These are phyloP conservation scores for Sphinx pinastri DNA, from an alignment of 2,888 invertebrate species.

Conservation along the genomic window DNA sequence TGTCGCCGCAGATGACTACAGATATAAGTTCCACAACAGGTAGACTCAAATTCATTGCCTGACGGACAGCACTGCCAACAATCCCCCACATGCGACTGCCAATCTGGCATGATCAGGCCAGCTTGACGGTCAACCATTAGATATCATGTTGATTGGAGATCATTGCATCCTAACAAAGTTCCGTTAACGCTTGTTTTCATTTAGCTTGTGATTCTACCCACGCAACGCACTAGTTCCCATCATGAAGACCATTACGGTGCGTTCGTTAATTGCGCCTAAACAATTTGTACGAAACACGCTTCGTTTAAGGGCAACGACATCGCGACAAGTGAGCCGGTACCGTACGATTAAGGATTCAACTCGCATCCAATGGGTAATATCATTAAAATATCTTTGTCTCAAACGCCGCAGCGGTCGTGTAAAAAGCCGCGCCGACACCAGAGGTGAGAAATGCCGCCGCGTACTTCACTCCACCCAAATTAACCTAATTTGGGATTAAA, in stretches of 20 bases:
- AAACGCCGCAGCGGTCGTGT: slow-evolving; percentile 72
- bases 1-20: slow-evolving; percentile 99
- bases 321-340: slow-evolving; percentile 61
- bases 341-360: slow-evolving; percentile 79
- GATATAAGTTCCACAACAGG: slow-evolving; percentile 99
- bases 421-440: slow-evolving; percentile 73
- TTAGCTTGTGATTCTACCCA: slow-evolving; percentile 80
- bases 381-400: slow-evolving; percentile 83
- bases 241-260: slow-evolving; percentile 60
- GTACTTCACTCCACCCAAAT: slow-evolving; percentile 63
- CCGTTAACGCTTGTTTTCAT: slow-evolving; percentile 73
- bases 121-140: slow-evolving; percentile 55
- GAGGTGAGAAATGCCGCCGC: slow-evolving; percentile 78
- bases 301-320: slow-evolving; percentile 80
- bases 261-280: slow-evolving; percentile 75
- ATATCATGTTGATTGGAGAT: slow-evolving; percentile 73
- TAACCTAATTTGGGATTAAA: slow-evolving; percentile 64
- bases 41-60: slow-evolving; percentile 67
- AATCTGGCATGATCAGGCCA: slow-evolving; percentile 54
- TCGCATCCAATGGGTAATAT: slow-evolving; percentile 79
- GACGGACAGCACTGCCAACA: slow-evolving; percentile 51
- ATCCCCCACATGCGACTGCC: slow-evolving; percentile 50
- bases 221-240: slow-evolving; percentile 78
- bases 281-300: slow-evolving; percentile 78
- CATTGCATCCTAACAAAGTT: slow-evolving; percentile 58